Base-by-base conservation (phyloP, 2,888 invertebrate genomes). In the Sarcophaga caerulescens region DNA sequence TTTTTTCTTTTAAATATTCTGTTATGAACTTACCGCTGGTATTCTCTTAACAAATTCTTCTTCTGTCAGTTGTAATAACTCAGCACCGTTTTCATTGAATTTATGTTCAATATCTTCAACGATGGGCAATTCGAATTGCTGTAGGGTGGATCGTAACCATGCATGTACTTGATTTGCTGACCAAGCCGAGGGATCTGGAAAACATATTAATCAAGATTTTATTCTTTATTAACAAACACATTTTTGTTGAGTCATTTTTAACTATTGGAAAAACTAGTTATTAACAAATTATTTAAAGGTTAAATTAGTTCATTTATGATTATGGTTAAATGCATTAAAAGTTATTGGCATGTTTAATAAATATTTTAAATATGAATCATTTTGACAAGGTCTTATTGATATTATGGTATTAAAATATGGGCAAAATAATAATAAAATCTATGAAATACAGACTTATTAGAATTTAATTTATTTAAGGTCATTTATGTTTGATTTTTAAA, bases 121-220 rank as follows among this genome's bases (percentile, higher is more conserved):
- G 92, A 95, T 95, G 17, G 96, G 96, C 88, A 97, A 93, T 89
- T 96, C 95, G 93, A 96, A 96, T 92, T 98, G 97, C 90, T 96
- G 95, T 85, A 96, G 94, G 89, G 97, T 98, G 95, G 97, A 98
- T 92, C 96, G 95, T 85, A 98, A 95, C 98, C 98, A 99, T 25
- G 97, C 95, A 88, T 96, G 96, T 70, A 98, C 98, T 92, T 98
- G 97, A 84, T 95, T 95, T 19, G 95, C 94, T 89, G 96, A 96
- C 98, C 98, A 99, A 90, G 96, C 95, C 91, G 95, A 95, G 88
- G 98, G 98, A 95, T 98, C 98, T 98, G 94, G 44, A 85, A 70
- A 10, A n/a, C 2, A 60, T 35, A 63, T 3, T 3, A 59, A 66
- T 21, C n/a, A 8, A 60, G 47, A 45, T 63, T 44, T 52, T n/a